Base-by-base conservation (phyloP, 1,140 invertebrate genomes). In the Schlechtendalia chinensis region DNA sequence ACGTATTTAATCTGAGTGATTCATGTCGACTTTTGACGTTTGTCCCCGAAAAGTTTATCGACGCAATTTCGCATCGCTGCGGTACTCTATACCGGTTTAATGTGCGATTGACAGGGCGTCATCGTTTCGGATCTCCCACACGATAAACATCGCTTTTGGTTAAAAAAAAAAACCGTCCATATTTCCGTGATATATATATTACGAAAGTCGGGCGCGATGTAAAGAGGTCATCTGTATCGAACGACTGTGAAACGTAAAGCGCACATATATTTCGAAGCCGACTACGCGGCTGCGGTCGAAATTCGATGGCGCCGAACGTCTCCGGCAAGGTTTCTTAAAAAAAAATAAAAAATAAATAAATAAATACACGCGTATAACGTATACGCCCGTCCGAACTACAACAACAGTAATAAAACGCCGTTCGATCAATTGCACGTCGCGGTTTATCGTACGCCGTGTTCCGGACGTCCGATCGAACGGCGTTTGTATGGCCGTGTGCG, bases 71-170 rank as follows among this genome's bases (percentile, higher is more conserved):
- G 50, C 24, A 16, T 71, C 14, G 50, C 1, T 16, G 17, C 27
- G 67, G 47, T 32, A 8, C n/a, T n/a, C n/a, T 39, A 54, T 27
- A 54, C 54, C 0, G 1, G 45, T 72, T 72, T 72, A 72, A 54
- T 54, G 50, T 72, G 69, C 69, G 27, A 54, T 72, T 54, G 69
- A 72, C 69, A 54, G 69, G 50, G 17, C 47, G 29, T 54, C 50
- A 72, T 54, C 47, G 53, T 19, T 24, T 29, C 69, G 24, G 39
- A 50, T 24, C 6, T 19, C 39, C n/a, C 45, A 69, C 47, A 16
- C 3, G 39, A 69, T 24, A 69, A 47, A 47, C 39, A 69, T 65
- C 29, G 8, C 12, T 4, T 24, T 47, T 27, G 22, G 2, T 4
- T 24, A 39, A 39, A 65, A 63, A 45, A 65, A 39, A 67, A 45